Evolutionary conservation across 1,140 invertebrate genomes (phyloP), one percentile per base, ranked within the genome.

Genomic region (Drosophila melanica): DNA sequence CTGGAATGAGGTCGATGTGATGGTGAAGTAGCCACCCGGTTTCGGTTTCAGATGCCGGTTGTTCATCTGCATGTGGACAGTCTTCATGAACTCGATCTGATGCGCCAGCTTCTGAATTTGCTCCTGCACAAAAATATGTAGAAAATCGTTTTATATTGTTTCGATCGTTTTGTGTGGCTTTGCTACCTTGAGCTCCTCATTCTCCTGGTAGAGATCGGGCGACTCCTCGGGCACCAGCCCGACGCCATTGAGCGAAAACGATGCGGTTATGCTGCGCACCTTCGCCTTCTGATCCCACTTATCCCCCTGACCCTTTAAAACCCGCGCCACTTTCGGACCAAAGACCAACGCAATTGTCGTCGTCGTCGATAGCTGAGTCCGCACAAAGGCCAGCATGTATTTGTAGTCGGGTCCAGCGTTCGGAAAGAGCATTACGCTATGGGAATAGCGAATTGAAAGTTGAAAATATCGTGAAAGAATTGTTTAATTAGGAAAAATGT

Each of bases 31-130:
- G 10, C 96, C 95, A 10, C 96, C 96, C 4, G 95, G 94, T 79
- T 97, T 96, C 45, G 96, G 96, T 78, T 97, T 96, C 62, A 98
- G 92, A 91, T 98, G 97, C 14, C 97, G 93, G 92, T 98, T 98
- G 92, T 97, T 96, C 92, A 97, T 95, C 90, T 97, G 96, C 97
- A 98, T 98, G 75, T 97, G 96, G 8, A 97, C 96, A 82, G 97
- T 97, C 92, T 97, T 97, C 96, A 98, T 97, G 87, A 97, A 97
- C 90, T 98, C 97, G 74, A 98, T 97, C 92, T 98, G 97, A 10
- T 96, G 96, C 0, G 97, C 97, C 68, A 98, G 91, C 87, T 97
- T 98, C 79, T 98, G 97, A 14, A 98, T 95, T 93, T 98, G 97
- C 90, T 98, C 97, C 96, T 97, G 23, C n/a, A 30, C 42, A 23